These are phyloP conservation scores for Romanogobio albipinnatus DNA, from an alignment of 2,113 vertebrate genomes.

Conservation along the genomic window DNA sequence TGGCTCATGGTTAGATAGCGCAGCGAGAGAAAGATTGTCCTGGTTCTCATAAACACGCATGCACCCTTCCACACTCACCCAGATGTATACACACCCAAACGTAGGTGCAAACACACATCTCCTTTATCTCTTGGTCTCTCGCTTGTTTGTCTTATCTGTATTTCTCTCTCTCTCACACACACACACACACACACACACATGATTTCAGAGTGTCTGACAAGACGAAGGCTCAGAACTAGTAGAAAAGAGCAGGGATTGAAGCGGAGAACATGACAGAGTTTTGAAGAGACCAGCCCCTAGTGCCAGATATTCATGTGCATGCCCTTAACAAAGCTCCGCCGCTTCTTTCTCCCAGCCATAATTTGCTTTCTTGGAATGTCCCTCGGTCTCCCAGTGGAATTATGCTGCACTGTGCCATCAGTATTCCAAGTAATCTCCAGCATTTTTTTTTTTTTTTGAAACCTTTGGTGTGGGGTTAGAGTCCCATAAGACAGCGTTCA, in stretches of 20 bases:
- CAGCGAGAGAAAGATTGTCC: conserved; percentile 13
- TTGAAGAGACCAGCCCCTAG: conserved; percentile 42
- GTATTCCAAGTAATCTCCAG: conserved; percentile 80
- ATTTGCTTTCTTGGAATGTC: conserved; percentile 74
- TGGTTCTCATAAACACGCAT: conserved; percentile 46
- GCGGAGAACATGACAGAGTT: conserved; percentile 53
- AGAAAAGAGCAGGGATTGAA: conserved; percentile 35
- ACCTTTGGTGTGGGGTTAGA: conserved; percentile 75
- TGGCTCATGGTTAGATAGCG: conserved; percentile 41
- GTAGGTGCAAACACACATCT: conserved; percentile 53
- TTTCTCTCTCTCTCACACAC: not conserved
- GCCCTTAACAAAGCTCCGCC: conserved; percentile 40
- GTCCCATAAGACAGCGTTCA: conserved; percentile 77
- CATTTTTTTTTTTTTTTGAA: conserved; percentile 68
- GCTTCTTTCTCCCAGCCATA: conserved; percentile 61
- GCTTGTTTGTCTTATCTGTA: conserved; percentile 20
- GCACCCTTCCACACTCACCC: conserved; percentile 39
- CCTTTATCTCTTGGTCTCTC: conserved; percentile 9
- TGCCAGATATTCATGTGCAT: conserved; percentile 67
- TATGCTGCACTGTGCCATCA: conserved; percentile 74
- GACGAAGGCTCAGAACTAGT: conserved; percentile 49
- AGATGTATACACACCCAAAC: conserved; percentile 49
- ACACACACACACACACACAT: conserved; percentile 53
- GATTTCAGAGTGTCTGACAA: conserved; percentile 46
- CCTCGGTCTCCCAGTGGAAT: conserved; percentile 72